Evolutionary conservation across 2,888 invertebrate genomes (phyloP).

Genomic region (Pristionchus exspectatus): DNA sequence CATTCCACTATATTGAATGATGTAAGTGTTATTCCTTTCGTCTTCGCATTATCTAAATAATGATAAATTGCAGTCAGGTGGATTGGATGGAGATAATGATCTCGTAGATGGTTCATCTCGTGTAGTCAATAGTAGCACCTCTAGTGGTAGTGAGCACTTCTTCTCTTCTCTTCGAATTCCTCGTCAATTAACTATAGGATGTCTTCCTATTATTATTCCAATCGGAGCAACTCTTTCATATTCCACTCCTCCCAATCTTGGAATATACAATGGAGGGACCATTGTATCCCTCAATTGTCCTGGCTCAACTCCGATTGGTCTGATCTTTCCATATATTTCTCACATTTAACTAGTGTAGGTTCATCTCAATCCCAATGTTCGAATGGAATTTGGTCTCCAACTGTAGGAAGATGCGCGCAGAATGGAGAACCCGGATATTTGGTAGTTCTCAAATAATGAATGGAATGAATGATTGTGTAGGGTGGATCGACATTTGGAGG

Average conservation of each 20-base stretch:
- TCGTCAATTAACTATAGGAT: constrained; percentile 33
- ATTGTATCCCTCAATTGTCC: neutral
- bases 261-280: constrained; percentile 31
- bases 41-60: neutral
- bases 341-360: neutral
- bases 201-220: constrained; percentile 13
- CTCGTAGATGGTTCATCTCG: neutral
- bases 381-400: constrained; percentile 47
- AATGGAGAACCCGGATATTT: neutral
- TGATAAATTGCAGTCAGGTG: neutral
- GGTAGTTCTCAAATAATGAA: neutral
- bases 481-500: too few species aligned
- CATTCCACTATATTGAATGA: neutral
- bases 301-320: neutral
- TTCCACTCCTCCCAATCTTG: constrained; percentile 23
- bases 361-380: constrained; percentile 37
- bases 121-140: neutral
- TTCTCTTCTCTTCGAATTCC: neutral
- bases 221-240: neutral
- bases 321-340: neutral
- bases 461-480: neutral
- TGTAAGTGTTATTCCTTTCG: neutral
- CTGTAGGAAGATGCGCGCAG: constrained; percentile 3
- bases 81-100: constrained; percentile 39
- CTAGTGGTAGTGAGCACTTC: constrained; percentile 27